These are phyloP conservation scores for Dorcus hopei DNA, from an alignment of 2,888 invertebrate species.

Conservation along the genomic window DNA sequence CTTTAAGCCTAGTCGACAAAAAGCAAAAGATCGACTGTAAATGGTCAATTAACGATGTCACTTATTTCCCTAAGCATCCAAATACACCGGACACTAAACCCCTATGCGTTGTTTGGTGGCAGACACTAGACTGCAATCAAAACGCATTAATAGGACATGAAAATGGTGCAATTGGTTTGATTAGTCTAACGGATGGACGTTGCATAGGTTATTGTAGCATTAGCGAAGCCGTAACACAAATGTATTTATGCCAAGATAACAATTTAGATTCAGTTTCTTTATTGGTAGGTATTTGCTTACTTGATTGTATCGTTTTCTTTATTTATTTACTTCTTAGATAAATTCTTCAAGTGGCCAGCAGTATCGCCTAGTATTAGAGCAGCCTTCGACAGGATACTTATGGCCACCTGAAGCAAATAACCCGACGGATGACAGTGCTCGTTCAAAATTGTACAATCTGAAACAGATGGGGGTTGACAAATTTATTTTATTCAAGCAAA, in stretches of 20 bases:
- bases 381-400: slow-evolving; percentile 68
- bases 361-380: slow-evolving; percentile 79
- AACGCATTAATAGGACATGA: slow-evolving; percentile 70
- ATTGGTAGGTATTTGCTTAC: slow-evolving; percentile 57
- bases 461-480: slow-evolving; percentile 70
- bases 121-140: slow-evolving; percentile 68
- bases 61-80: slow-evolving; percentile 48
- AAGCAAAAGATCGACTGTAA: slow-evolving; percentile 54
- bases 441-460: slow-evolving; percentile 61
- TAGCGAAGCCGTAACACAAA: slow-evolving; percentile 58
- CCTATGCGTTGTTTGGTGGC: slow-evolving; percentile 72
- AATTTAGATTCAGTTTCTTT: slow-evolving; percentile 58
- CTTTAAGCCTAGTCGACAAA: slow-evolving; percentile 56
- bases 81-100: slow-evolving; percentile 51
- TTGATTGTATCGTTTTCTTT: background rate
- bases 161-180: slow-evolving; percentile 56
- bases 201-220: slow-evolving; percentile 66
- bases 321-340: slow-evolving; percentile 33
- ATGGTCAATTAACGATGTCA: slow-evolving; percentile 59
- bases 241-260: slow-evolving; percentile 72
- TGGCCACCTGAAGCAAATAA: slow-evolving; percentile 56
- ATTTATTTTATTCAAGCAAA: slow-evolving; percentile 61
- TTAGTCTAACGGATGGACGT: slow-evolving; percentile 68
- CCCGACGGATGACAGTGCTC: slow-evolving; percentile 42
- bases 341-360: slow-evolving; percentile 62